Conservation (phyloP, 2,888 invertebrate genomes). For the Agrochola circellaris region DNA sequence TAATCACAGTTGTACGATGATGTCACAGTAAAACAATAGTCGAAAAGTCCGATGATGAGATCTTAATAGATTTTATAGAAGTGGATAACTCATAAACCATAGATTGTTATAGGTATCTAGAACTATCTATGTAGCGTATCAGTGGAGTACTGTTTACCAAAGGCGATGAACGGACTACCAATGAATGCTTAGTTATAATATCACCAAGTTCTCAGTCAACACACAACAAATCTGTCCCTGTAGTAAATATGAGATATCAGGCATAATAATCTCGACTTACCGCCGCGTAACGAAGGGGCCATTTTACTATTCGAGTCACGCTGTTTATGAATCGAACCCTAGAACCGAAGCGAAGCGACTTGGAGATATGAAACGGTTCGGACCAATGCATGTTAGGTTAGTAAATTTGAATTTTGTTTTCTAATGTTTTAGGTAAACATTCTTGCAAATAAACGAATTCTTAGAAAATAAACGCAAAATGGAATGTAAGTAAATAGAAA, state of each 20-base stretch:
- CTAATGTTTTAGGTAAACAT: neutral
- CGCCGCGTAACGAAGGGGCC: neutral
- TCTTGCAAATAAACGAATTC: neutral
- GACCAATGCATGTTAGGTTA: too few species aligned
- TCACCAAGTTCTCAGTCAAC: constrained; percentile 8
- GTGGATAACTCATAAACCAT: constrained; percentile 5
- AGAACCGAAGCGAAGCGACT: constrained; percentile 6
- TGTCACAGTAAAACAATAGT: neutral
- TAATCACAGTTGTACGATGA: neutral
- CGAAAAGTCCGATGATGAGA: neutral
- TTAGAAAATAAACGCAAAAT: neutral
- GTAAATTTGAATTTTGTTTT: neutral
- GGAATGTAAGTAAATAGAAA: neutral
- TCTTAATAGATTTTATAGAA: neutral
- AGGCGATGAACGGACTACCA: constrained; percentile 30
- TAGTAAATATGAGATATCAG: neutral
- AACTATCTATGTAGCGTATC: neutral
- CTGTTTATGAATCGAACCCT: constrained; percentile 38
- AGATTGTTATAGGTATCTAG: neutral
- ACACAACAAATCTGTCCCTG: constrained; percentile 16
- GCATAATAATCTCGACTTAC: neutral
- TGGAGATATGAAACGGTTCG: neutral
- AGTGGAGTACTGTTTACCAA: constrained; percentile 22
- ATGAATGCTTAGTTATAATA: constrained; percentile 25
- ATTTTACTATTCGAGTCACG: constrained; percentile 18